Evolutionary conservation across 2,113 vertebrate species (phyloP), one percentile per base, ranked within the genome.

Genomic region (Peucedramus taeniatus): DNA sequence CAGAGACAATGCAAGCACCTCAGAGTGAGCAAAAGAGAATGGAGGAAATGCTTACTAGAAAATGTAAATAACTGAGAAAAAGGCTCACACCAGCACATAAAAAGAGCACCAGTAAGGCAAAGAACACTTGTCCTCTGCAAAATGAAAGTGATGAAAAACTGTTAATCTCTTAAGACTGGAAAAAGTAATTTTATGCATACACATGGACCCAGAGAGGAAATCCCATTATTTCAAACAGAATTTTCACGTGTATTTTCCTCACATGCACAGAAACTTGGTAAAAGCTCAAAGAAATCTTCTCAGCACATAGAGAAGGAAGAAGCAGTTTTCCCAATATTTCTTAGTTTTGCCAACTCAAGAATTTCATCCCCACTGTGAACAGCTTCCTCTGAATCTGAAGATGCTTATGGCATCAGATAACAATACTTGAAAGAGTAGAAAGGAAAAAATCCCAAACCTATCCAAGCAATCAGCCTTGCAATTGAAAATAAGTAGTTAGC

Each of bases 311-410:
- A 71, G 15, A 59, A 6, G 3, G 30, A 61, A 70, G 33, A 66
- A 70, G 1, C 15, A 56, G 2, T 68, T 68, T 63, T 35, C 30
- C 30, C 22, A 40, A 5, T 20, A 61, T 45, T 81, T 81, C 19
- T 74, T 49, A 45, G 22, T 49, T 74, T 83, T 80, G 18, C 3
- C 49, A 79, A 65, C 69, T 98, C 97, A 68, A 98, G 75, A 71
- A 98, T 92, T 59, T 96, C 95, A 87, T 98, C 97, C 30, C 89
- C 82, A 20, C 87, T 97, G 49, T 8, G 57, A 84, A 95, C 23
- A 49, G 81, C 53, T 71, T 97, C 95, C 45, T 95, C 95, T 80
- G 84, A 86, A 42, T 85, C 87, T 37, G 94, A 85, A 69, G 96
- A 54, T 26, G 63, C 28, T 90, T 97, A 94, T 82, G 94, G 90